Evolutionary conservation across 2,888 invertebrate species (phyloP), one percentile per base, ranked within the genome.

Genomic region (Cerceris rybyensis): DNA sequence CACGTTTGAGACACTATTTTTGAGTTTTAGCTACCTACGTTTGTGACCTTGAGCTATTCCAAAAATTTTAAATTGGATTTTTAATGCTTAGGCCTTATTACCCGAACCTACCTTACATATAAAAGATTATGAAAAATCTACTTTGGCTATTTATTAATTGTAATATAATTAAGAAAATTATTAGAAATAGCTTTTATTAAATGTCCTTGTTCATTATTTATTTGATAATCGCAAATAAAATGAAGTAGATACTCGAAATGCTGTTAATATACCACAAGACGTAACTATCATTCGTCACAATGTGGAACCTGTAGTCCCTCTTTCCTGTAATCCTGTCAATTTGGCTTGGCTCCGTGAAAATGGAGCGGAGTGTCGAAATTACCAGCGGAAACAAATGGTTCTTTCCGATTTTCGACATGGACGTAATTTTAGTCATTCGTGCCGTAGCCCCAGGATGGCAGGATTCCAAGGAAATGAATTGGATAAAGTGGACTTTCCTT

Each of bases 251-350:
- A 7, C 2, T 39, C 0, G 49, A 46, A 16, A 41, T 43, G 57
- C 13, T 16, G 14, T 9, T 63, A n/a, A 61, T 28, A 57, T 67
- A 59, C 11, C 28, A 50, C 17, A 13, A 28, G 57, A 9, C n/a
- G 16, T 28, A 59, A 52, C n/a, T 46, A 39, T 66, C n/a, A 68
- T 52, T 9, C 14, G 13, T 59, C 16, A 11, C 11, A n/a, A 43
- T 7, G 9, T 11, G 11, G 46, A 46, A 46, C 46, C 5, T 2
- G 43, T 28, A 13, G 11, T 11, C 11, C 14, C 7, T 42, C 4
- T 16, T 57, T n/a, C 0, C 41, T 8, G 46, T 64, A 50, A 74
- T 75, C 42, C 16, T 9, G 39, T 5, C 28, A 77, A 68, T 77
- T 67, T 42, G 6, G 6, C 39, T 11, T 42, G 41, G 11, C 17